phyloP scores from a whole-genome alignment of 1,140 invertebrate species.

The Tetramorium simillimum region DNA sequence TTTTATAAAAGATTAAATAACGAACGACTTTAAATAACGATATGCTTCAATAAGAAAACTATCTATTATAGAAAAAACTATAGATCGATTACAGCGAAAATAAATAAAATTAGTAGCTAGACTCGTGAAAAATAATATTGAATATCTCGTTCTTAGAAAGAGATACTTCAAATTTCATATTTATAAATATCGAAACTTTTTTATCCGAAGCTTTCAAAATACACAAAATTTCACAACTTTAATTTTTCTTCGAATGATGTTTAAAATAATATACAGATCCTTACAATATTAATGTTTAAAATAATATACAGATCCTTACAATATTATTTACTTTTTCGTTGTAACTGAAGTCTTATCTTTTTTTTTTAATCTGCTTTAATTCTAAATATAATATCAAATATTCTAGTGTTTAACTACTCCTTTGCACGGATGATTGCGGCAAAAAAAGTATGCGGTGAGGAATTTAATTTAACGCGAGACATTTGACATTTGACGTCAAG shows the following conservation, averaged over 20 bases:
- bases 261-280: too few species aligned
- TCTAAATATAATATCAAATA: slow-evolving; percentile 46
- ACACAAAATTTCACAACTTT: too few species aligned
- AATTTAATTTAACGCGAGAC: slow-evolving; percentile 54
- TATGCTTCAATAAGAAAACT: not conserved
- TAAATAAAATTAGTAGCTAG: not conserved
- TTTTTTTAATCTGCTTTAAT: not conserved
- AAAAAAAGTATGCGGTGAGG: slow-evolving; percentile 15
- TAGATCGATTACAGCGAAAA: not conserved
- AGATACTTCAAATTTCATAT: not conserved
- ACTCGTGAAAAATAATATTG: not conserved
- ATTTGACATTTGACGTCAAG: slow-evolving; percentile 53
- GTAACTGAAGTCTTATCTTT: not conserved
- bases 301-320: not conserved
- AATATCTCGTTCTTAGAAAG: not conserved
- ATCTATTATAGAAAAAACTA: not conserved
- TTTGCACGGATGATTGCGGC: slow-evolving; percentile 3
- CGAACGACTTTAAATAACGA: not conserved
- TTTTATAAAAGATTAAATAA: not conserved
- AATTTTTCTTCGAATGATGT: too few species aligned
- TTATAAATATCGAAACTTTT: not conserved
- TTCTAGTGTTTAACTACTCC: not conserved
- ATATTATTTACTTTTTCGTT: not conserved
- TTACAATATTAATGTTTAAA: not conserved
- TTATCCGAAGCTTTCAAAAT: too few species aligned